A percentile compares a stretch with the other conserved stretches of the same genome.
Conservation (phyloP, 2,113 vertebrate genomes). For the Excalfactoria chinensis region DNA sequence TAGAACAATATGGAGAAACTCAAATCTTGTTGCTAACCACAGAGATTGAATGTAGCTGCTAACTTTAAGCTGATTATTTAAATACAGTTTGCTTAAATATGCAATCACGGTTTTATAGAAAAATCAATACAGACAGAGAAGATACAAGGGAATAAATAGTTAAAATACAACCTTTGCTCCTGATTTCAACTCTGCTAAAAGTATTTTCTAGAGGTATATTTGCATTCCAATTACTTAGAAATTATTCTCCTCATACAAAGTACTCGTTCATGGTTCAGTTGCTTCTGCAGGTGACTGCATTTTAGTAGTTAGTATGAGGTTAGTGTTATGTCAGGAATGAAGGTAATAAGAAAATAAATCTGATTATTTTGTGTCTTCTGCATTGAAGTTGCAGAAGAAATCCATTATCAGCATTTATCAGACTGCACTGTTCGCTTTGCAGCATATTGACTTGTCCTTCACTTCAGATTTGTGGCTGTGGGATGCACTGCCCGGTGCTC, state of each 20-base stretch:
- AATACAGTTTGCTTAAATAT: background rate
- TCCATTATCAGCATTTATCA: slow-evolving; percentile 21
- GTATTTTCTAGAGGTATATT: background rate
- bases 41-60: background rate
- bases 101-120: background rate
- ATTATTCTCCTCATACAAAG: background rate
- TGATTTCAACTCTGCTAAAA: background rate
- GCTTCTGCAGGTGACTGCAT: background rate
- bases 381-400: slow-evolving; percentile 11
- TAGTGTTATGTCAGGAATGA: background rate
- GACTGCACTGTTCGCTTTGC: slow-evolving; percentile 17
- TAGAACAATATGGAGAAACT: background rate
- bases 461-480: background rate
- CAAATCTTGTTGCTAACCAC: background rate
- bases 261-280: background rate
- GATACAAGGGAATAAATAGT: background rate
- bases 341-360: background rate
- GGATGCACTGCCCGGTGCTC: background rate
- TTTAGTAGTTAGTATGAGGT: background rate
- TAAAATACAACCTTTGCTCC: background rate
- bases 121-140: background rate
- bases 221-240: background rate
- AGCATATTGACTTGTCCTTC: slow-evolving; percentile 31
- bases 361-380: background rate
- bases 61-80: background rate